phyloP scores from a whole-genome alignment of 1,140 invertebrate genomes.

The Acyrthosiphon pisum region DNA sequence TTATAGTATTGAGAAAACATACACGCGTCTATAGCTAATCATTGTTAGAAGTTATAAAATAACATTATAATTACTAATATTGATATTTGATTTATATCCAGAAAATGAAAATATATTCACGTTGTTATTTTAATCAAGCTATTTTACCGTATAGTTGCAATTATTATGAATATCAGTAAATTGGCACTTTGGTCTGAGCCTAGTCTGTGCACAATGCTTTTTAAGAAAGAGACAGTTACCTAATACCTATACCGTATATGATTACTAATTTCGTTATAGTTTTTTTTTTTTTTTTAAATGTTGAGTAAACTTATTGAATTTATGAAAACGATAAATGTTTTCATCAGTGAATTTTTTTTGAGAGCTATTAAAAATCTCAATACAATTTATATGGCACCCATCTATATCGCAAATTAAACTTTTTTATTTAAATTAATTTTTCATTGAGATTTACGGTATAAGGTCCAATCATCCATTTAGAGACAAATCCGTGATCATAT shows the following conservation, averaged over 20 bases:
- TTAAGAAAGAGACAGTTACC: too few species aligned
- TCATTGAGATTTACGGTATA: not conserved
- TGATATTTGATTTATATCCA: not conserved
- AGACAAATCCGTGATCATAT: too few species aligned
- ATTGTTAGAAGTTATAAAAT: too few species aligned
- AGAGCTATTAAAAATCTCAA: not conserved
- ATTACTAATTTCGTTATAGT: not conserved
- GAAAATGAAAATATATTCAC: not conserved
- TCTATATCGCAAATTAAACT: not conserved
- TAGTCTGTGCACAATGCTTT: too few species aligned
- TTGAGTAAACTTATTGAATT: not conserved
- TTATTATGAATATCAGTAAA: not conserved
- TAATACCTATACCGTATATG: not conserved
- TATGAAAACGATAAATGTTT: too few species aligned
- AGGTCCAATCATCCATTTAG: not conserved
- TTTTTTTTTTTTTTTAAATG: not conserved
- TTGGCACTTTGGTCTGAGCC: not conserved
- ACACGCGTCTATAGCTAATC: too few species aligned
- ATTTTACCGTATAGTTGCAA: not conserved
- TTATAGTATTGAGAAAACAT: too few species aligned
- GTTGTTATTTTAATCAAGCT: not conserved
- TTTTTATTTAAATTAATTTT: too few species aligned
- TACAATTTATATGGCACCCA: not conserved
- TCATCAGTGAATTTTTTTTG: too few species aligned
- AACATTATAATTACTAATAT: too few species aligned